Base-by-base conservation (phyloP, 2,113 vertebrate genomes). In the Parus major region DNA sequence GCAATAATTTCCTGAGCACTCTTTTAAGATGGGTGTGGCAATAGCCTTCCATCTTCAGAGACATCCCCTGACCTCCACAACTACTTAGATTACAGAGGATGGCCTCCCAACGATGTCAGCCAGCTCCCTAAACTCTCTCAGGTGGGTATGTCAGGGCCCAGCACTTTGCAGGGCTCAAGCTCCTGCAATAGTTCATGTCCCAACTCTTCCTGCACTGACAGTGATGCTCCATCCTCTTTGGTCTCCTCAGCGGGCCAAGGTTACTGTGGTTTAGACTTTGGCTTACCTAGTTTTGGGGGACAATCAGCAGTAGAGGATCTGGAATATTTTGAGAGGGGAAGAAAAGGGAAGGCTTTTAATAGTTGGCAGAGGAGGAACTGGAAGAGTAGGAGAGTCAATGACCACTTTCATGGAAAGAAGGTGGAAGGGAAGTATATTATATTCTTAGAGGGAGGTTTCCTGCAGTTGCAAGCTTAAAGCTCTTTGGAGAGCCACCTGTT, bases 61-160 rank as follows among this genome's bases (percentile, higher is more conserved):
- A 25, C 56, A 44, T 17, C 1, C 13, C 47, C 36, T 10, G 20
- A 52, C 11, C 31, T 44, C 46, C 66, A 25, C 10, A 27, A 8
- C 23, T 39, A 9, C 35, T 59, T 17, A 49, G n/a, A 21, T 57
- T 16, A 56, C 1, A 2, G 52, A 57, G 42, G 27, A 5, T 0
- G 0, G 10, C n/a, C 28, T 57, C n/a, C 12, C 52, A 47, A 2
- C 1, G 0, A 15, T 18, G 25, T 4, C 76, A 79, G 21, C 49
- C 61, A 46, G 8, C 21, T 56, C 33, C 28, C 50, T 12, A 11
- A 25, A 20, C 27, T 25, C n/a, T 31, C 41, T 47, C 1, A 3
- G 41, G 15, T 24, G 33, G 15, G 24, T 44, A 11, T 1, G 5
- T 9, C 50, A 57, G 41, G 41, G 41, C 16, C 27, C 50, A 41